These are phyloP conservation scores for Papilio helenus DNA, from an alignment of 1,140 invertebrate species.

Conservation along the genomic window DNA sequence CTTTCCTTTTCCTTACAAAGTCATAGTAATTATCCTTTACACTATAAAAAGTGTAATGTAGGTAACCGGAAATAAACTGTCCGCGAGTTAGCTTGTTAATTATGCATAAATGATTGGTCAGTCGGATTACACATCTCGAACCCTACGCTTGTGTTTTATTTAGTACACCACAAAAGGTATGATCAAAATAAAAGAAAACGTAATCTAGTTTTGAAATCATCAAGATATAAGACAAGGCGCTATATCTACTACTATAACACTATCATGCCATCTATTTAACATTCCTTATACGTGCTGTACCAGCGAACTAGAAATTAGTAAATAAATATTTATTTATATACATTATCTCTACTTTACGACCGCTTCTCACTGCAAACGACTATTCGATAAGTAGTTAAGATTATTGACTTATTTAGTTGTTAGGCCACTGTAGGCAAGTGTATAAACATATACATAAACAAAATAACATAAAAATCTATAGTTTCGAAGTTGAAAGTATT, in stretches of 20 bases:
- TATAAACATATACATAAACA: neutral
- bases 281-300: constrained; percentile 31
- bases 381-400: constrained; percentile 1
- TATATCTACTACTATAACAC: constrained; percentile 19
- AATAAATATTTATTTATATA: constrained; percentile 37
- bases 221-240: constrained; percentile 29
- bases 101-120: too few relatives aligned
- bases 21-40: too few relatives aligned
- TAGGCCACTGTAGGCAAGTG: constrained; percentile 14
- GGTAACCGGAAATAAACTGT: too few relatives aligned
- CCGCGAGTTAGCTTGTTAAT: too few relatives aligned
- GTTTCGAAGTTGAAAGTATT: neutral
- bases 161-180: too few relatives aligned
- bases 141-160: too few relatives aligned
- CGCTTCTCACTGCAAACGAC: constrained; percentile 29
- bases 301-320: constrained; percentile 34
- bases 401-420: constrained; percentile 26
- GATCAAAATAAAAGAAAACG: neutral
- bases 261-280: constrained; percentile 34
- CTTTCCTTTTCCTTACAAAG: too few relatives aligned
- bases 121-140: too few relatives aligned
- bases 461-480: neutral
- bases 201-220: neutral
- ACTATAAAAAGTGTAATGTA: too few relatives aligned
- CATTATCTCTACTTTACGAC: constrained; percentile 32